A percentile compares a stretch with the other conserved stretches of the same genome.
These are phyloP conservation scores for Harlomillsia oculata DNA, from an alignment of 1,140 invertebrate genomes.

Conservation along the genomic window DNA sequence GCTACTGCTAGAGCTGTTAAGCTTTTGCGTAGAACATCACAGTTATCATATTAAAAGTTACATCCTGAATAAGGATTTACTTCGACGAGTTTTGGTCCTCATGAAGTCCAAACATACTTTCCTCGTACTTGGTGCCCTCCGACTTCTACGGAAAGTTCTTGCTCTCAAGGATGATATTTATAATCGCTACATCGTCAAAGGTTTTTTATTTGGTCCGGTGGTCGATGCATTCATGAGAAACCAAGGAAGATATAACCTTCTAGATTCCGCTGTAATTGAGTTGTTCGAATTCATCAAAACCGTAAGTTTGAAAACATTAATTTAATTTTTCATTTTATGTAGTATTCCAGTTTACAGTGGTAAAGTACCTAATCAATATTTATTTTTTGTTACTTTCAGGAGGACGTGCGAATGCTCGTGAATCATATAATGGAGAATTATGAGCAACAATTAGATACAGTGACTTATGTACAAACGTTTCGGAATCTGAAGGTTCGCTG, in stretches of 20 bases:
- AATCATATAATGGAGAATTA: slow-evolving; percentile 91
- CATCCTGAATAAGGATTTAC: slow-evolving; percentile 90
- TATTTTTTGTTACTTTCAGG: slow-evolving; percentile 46
- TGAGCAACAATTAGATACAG: slow-evolving; percentile 80
- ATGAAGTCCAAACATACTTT: slow-evolving; percentile 98
- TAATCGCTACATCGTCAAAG: slow-evolving; percentile 91
- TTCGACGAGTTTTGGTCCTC: slow-evolving; percentile 85
- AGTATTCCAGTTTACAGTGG: background rate
- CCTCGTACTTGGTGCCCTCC: slow-evolving; percentile 82
- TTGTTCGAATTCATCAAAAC: slow-evolving; percentile 98
- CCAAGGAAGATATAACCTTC: slow-evolving; percentile 92
- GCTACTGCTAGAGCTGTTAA: slow-evolving; percentile 86
- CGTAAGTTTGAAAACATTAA: slow-evolving; percentile 43
- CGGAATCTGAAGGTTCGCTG: slow-evolving; percentile 81
- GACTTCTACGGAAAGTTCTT: slow-evolving; percentile 94
- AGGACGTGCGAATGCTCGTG: slow-evolving; percentile 92
- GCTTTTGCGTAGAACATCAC: slow-evolving; percentile 99
- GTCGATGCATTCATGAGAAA: slow-evolving; percentile 93
- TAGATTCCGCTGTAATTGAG: slow-evolving; percentile 98
- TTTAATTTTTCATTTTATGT: no score
- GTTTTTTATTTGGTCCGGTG: slow-evolving; percentile 88
- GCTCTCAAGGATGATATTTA: slow-evolving; percentile 98
- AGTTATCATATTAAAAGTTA: slow-evolving; percentile 97
- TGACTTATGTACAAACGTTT: slow-evolving; percentile 96
- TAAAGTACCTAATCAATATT: background rate